phyloP scores from a whole-genome alignment of 2,888 invertebrate species.

The Allacma fusca region DNA sequence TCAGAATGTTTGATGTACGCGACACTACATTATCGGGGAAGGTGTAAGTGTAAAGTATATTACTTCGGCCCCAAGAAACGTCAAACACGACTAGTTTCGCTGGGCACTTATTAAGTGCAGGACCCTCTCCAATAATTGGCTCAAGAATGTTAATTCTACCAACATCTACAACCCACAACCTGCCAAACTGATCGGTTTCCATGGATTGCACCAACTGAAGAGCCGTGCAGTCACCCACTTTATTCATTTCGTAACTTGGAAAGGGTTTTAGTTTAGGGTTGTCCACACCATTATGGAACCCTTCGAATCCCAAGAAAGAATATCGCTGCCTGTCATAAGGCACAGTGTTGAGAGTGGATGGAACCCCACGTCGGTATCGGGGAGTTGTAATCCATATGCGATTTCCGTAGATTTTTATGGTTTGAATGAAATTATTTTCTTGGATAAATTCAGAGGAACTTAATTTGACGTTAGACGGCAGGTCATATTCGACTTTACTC shows the following conservation, averaged over 20 bases:
- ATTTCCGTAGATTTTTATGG: conserved; percentile 27
- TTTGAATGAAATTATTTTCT: too few relatives aligned
- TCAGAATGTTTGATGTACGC: conserved; percentile 25
- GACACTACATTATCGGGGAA: conserved; percentile 50
- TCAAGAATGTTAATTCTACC: conserved; percentile 72
- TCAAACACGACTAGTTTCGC: conserved; percentile 49
- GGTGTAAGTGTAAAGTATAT: conserved; percentile 39
- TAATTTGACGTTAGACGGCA: too few relatives aligned
- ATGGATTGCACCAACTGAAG: conserved; percentile 78
- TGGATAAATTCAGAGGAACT: neutral
- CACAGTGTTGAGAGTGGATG: conserved; percentile 34
- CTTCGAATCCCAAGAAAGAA: too few relatives aligned
- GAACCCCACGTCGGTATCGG: conserved; percentile 40
- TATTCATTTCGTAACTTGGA: conserved; percentile 75
- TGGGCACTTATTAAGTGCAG: conserved; percentile 44
- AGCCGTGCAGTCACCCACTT: conserved; percentile 72
- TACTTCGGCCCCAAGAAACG: conserved; percentile 35
- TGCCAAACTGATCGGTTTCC: conserved; percentile 75
- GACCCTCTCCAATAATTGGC: too few relatives aligned
- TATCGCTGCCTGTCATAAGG: conserved; percentile 31
- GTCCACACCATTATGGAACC: neutral
- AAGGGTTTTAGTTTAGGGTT: conserved; percentile 70
- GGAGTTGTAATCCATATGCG: conserved; percentile 42
- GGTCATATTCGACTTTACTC: conserved; percentile 17
- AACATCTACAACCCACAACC: conserved; percentile 74